Evolutionary conservation across 2,113 vertebrate genomes (phyloP).

Genomic region (Ornithorhynchus anatinus): DNA sequence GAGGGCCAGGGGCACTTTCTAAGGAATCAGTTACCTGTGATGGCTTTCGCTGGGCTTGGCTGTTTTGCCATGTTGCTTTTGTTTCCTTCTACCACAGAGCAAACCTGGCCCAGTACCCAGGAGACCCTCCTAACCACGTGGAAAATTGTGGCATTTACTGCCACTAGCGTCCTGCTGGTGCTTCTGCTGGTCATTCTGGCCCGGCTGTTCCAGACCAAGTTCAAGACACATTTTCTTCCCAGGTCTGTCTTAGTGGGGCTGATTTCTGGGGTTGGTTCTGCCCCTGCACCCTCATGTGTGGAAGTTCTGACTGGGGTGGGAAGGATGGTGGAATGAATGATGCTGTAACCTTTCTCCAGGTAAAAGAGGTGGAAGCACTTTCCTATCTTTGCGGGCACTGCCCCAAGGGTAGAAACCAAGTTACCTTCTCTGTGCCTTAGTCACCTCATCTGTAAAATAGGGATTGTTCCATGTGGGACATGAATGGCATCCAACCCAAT

Average conservation of each 20-base stretch:
- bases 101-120: constrained; percentile 79
- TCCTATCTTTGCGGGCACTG: no score
- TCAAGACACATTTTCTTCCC: constrained; percentile 80
- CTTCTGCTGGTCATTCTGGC: constrained; percentile 83
- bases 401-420: no score
- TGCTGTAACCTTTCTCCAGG: no score
- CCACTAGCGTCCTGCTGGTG: constrained; percentile 82
- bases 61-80: neutral
- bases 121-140: constrained; percentile 84
- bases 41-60: neutral
- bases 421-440: no score
- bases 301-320: rapidly evolving
- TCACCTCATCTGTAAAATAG: no score
- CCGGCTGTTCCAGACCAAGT: constrained; percentile 85
- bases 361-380: no score
- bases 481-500: no score
- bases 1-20: rapidly evolving
- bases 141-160: constrained; percentile 87
- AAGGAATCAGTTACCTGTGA: rapidly evolving
- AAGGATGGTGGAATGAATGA: no score
- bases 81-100: constrained; percentile 66
- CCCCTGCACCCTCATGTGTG: rapidly evolving
- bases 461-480: no score
- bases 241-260: constrained; percentile 69
- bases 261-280: neutral